Evolutionary conservation across 2,888 invertebrate species (phyloP).

Genomic region (Oconnorella tubifera): DNA sequence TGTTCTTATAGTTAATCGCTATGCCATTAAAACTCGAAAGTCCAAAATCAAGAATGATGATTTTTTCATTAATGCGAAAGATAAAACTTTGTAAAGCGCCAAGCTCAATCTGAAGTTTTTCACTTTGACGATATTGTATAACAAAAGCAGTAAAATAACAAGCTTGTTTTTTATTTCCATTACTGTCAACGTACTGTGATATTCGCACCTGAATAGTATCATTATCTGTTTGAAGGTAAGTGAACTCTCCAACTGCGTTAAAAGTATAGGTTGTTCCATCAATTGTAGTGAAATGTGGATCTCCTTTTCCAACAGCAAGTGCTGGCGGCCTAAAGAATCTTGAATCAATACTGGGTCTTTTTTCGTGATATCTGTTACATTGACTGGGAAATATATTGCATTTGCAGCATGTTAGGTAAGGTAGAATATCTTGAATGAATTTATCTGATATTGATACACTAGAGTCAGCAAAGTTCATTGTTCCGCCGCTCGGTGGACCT

Average conservation of each 20-base stretch:
- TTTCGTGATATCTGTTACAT: conserved; percentile 20
- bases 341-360: conserved; percentile 17
- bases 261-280: conserved; percentile 14
- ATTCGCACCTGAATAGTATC: conserved; percentile 12
- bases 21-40: not conserved
- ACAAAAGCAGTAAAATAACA: conserved; percentile 18
- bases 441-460: not conserved
- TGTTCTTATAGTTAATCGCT: not conserved
- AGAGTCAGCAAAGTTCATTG: conserved; percentile 13
- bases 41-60: not conserved
- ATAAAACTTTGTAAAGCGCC: not conserved
- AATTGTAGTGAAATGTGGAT: conserved; percentile 20
- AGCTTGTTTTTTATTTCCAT: not conserved
- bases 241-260: conserved; percentile 21
- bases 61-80: not conserved
- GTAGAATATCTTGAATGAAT: conserved; percentile 11
- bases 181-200: conserved; percentile 5
- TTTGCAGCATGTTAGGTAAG: conserved; percentile 17
- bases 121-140: not conserved
- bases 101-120: conserved; percentile 12
- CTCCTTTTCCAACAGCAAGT: not conserved
- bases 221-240: conserved; percentile 8
- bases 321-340: conserved; percentile 3
- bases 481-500: conserved; percentile 18
- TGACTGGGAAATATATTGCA: conserved; percentile 1